Base-by-base conservation (phyloP, 1,140 invertebrate species). In the Drosophila sucinea region DNA sequence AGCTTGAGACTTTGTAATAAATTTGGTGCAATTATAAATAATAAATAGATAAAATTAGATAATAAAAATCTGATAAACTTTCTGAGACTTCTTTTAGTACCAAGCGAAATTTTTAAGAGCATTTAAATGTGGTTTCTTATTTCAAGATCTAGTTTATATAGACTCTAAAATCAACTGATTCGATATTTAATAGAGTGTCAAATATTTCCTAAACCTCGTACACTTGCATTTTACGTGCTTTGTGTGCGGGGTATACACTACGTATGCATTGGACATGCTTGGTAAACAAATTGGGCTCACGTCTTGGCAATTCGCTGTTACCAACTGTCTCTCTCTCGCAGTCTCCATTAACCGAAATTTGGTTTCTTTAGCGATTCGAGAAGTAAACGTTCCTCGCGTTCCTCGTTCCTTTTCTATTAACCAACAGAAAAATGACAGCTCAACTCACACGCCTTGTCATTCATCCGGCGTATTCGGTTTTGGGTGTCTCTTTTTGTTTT, bases 261-360 rank as follows among this genome's bases (percentile, higher is more conserved):
- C 35, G 56, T 58, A 25, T 58, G 56, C 56, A 58, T 58, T 58
- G 56, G 56, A 58, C 56, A 58, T 58, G 56, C 32, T 35, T 58
- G 32, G 56, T 58, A 58, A 58, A 58, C 56, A 58, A 58, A 58
- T 58, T 58, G 25, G 56, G 23, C 32, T 33, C 56, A 58, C 56
- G 56, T 35, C 32, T 51, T 51, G 44, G 23, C 44, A 51, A 27
- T 51, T 27, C 44, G 25, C 44, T 51, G 44, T 51, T 51, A 27
- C 44, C 44, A 51, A 51, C 44, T 51, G 4, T 38, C 30, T 3
- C 17, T 47, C 6, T 47, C 5, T 23, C 23, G 6, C 23, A 7
- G 23, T 51, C 23, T 25, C 11, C 2, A 35, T 33, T 57, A 33
- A 30, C 55, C 30, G 25, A 33, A 58, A 23, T 32, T 58, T 23